Evolutionary conservation across 2,113 vertebrate species (phyloP).

Genomic region (Candoia aspera): DNA sequence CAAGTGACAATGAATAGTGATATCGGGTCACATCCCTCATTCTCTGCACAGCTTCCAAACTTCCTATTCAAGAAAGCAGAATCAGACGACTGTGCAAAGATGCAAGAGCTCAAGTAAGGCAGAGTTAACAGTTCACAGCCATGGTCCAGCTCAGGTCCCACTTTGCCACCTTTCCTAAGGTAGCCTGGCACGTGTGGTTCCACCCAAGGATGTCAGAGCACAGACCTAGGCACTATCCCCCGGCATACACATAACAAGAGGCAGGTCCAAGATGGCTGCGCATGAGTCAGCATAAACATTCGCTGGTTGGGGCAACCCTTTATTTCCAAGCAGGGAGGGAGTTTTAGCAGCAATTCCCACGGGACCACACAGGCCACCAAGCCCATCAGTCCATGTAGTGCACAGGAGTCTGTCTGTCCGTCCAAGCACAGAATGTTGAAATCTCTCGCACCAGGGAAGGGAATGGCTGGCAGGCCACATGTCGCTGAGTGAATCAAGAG

Average conservation of each 20-base stretch:
- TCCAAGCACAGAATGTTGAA: slow-evolving; percentile 38
- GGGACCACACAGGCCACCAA: slow-evolving; percentile 30
- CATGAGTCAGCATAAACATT: slow-evolving; percentile 40
- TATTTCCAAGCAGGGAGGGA: slow-evolving; percentile 37
- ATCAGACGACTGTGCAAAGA: slow-evolving; percentile 22
- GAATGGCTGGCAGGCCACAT: slow-evolving; percentile 20
- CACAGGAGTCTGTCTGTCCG: slow-evolving; percentile 28
- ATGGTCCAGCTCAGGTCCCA: slow-evolving; percentile 12
- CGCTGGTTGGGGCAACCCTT: slow-evolving; percentile 44
- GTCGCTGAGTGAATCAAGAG: slow-evolving; percentile 23
- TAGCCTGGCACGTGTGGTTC: not conserved
- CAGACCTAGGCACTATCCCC: not conserved
- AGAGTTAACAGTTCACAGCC: slow-evolving; percentile 25
- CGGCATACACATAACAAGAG: slow-evolving; percentile 15
- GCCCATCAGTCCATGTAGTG: slow-evolving; percentile 31
- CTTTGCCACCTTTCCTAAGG: slow-evolving; percentile 3
- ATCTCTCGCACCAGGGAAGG: slow-evolving; percentile 31
- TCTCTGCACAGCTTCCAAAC: slow-evolving; percentile 18
- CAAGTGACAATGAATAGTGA: slow-evolving; percentile 9
- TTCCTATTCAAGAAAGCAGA: slow-evolving; percentile 15
- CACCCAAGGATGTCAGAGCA: not conserved
- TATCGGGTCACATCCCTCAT: not conserved
- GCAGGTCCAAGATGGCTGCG: slow-evolving; percentile 37
- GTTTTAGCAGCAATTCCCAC: slow-evolving; percentile 35
- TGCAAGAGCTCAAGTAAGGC: slow-evolving; percentile 27